A percentile compares a stretch with the other conserved stretches of the same genome.
These are phyloP conservation scores for Xestia xanthographa DNA, from an alignment of 2,888 invertebrate species.

Conservation along the genomic window DNA sequence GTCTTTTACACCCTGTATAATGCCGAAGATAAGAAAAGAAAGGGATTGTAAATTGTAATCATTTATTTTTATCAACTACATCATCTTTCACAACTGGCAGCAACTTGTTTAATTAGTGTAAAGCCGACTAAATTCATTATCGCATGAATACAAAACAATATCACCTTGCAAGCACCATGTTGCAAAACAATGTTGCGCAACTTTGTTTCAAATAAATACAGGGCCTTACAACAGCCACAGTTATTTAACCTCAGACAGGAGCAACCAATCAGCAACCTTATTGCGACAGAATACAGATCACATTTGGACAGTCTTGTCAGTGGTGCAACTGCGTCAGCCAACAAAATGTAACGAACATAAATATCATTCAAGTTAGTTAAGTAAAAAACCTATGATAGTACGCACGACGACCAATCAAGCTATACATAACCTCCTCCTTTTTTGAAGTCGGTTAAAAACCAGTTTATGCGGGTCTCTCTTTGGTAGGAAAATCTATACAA, in stretches of 20 bases:
- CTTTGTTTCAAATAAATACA: not conserved
- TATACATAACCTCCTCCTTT: no score
- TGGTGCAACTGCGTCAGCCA: not conserved
- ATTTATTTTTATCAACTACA: no score
- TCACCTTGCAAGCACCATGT: not conserved
- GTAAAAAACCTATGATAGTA: not conserved
- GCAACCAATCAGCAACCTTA: not conserved
- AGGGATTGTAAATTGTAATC: no score
- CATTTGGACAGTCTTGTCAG: not conserved
- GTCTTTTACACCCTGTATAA: no score
- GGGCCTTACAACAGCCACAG: not conserved
- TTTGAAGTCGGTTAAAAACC: no score
- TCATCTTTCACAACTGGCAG: slow-evolving; percentile 1
- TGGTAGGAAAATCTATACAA: no score
- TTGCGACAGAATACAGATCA: not conserved
- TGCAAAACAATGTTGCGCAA: not conserved
- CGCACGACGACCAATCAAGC: no score
- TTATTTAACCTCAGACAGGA: not conserved
- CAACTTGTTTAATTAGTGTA: not conserved
- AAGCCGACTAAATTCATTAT: not conserved
- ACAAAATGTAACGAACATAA: not conserved
- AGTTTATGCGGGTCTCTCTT: no score
- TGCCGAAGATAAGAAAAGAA: no score
- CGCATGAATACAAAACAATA: not conserved
- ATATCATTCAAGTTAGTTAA: not conserved